Conservation (phyloP, 2,888 invertebrate species). For the Caradrina kadenii region DNA sequence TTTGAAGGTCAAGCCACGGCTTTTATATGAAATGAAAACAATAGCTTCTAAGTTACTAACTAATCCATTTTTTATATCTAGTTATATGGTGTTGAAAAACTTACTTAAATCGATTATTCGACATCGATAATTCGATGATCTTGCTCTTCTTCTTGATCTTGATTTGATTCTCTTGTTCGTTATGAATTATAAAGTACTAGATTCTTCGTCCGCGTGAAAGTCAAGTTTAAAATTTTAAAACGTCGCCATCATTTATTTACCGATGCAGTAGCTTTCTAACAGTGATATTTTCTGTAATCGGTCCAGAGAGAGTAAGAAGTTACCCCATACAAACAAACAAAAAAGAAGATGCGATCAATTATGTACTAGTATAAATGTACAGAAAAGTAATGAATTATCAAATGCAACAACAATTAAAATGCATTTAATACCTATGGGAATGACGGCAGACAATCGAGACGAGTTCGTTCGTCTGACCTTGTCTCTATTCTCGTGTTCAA, state of each 20-base stretch:
- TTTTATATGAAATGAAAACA: constrained; percentile 2
- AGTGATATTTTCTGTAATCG: too few species aligned
- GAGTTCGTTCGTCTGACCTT: constrained; percentile 51
- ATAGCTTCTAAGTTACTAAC: background rate
- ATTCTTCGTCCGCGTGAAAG: too few species aligned
- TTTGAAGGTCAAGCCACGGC: constrained; percentile 26
- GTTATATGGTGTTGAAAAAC: too few species aligned
- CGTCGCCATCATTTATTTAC: too few species aligned
- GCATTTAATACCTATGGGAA: constrained; percentile 22
- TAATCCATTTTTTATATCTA: background rate
- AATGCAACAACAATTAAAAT: constrained; percentile 31
- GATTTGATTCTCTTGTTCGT: background rate
- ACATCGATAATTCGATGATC: background rate
- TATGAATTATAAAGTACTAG: constrained; percentile 1
- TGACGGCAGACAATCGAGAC: constrained; percentile 35
- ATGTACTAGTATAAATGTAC: too few species aligned
- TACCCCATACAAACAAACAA: too few species aligned
- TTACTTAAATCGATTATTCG: background rate
- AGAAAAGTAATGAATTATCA: constrained; percentile 15
- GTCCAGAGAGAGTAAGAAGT: too few species aligned
- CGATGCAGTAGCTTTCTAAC: too few species aligned
- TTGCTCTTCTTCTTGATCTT: too few species aligned
- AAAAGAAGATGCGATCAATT: too few species aligned
- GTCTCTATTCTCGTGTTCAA: constrained; percentile 57
- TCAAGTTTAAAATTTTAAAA: too few species aligned